These are phyloP conservation scores for Procambarus clarkii DNA, from an alignment of 1,140 invertebrate species.

Conservation along the genomic window DNA sequence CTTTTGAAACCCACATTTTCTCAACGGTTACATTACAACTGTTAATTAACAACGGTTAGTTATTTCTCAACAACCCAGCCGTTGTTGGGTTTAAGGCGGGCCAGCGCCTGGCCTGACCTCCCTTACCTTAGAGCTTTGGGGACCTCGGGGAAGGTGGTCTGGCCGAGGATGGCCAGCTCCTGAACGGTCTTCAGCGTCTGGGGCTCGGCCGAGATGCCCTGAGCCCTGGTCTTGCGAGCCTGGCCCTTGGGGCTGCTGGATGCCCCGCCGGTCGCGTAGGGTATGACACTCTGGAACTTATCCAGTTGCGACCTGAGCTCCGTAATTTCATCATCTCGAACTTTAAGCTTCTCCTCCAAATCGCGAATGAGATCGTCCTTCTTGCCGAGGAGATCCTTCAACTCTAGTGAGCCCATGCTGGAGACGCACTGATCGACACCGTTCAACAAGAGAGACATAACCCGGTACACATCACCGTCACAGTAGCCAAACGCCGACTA, in stretches of 20 bases:
- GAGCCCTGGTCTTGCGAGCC: slow-evolving; percentile 85
- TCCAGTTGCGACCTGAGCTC: slow-evolving; percentile 91
- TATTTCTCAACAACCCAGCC: no score
- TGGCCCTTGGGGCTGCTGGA: slow-evolving; percentile 69
- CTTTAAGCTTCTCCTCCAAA: slow-evolving; percentile 82
- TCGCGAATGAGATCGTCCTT: slow-evolving; percentile 73
- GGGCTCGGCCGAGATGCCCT: slow-evolving; percentile 95
- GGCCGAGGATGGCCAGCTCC: slow-evolving; percentile 80
- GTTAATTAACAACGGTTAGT: no score
- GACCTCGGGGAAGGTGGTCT: slow-evolving; percentile 84
- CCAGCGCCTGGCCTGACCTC: no score
- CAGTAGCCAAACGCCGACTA: slow-evolving; percentile 47
- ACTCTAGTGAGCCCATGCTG: slow-evolving; percentile 39
- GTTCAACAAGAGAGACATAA: slow-evolving; percentile 41
- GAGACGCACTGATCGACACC: slow-evolving; percentile 40
- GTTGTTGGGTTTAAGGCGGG: no score
- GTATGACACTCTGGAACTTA: slow-evolving; percentile 93
- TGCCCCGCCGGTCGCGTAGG: slow-evolving; percentile 77
- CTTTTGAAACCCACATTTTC: no score
- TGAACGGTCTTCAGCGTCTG: slow-evolving; percentile 85
- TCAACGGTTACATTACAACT: no score
- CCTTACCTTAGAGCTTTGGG: slow-evolving; percentile 71
- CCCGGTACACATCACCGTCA: slow-evolving; percentile 44
- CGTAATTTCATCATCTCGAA: slow-evolving; percentile 87
- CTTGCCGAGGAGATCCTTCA: slow-evolving; percentile 30